Percentiles rank a stretch among this genome's conserved stretches.
phyloP scores from a whole-genome alignment of 2,888 invertebrate species.

The Drosophila stalkeri region DNA sequence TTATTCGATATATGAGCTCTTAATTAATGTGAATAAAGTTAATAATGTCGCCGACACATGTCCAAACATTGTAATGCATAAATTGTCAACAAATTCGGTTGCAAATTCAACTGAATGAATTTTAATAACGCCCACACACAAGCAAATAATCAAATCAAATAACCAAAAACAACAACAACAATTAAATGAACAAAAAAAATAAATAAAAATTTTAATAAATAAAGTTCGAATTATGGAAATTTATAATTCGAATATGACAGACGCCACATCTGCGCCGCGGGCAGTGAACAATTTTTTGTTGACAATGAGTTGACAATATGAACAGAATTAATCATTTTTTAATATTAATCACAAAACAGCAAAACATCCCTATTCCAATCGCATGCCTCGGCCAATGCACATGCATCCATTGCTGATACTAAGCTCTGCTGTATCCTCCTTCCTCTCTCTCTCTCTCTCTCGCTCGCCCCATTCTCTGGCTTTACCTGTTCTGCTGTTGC shows the following conservation, averaged over 20 bases:
- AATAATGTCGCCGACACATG: slow-evolving; percentile 4
- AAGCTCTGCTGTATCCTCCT: neutral
- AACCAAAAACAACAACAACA: slow-evolving; percentile 3
- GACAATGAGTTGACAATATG: neutral
- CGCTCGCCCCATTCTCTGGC: neutral
- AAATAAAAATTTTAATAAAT: neutral
- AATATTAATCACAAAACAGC: neutral
- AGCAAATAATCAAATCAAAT: slow-evolving; percentile 20
- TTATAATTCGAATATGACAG: neutral
- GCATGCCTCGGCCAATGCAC: neutral
- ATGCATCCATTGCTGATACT: neutral
- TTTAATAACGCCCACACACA: slow-evolving; percentile 8
- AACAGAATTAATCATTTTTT: neutral
- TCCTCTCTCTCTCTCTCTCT: neutral
- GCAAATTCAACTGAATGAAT: slow-evolving; percentile 1
- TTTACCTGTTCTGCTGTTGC: neutral
- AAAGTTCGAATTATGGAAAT: neutral
- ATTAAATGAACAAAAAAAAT: neutral
- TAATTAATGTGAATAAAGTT: slow-evolving; percentile 37
- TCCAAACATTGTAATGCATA: slow-evolving; percentile 17
- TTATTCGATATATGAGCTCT: slow-evolving; percentile 20
- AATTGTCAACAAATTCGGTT: slow-evolving; percentile 12
- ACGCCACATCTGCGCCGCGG: neutral
- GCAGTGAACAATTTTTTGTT: neutral
- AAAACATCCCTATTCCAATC: neutral